Conservation (phyloP, 2,113 vertebrate genomes). For the Garra rufa region DNA sequence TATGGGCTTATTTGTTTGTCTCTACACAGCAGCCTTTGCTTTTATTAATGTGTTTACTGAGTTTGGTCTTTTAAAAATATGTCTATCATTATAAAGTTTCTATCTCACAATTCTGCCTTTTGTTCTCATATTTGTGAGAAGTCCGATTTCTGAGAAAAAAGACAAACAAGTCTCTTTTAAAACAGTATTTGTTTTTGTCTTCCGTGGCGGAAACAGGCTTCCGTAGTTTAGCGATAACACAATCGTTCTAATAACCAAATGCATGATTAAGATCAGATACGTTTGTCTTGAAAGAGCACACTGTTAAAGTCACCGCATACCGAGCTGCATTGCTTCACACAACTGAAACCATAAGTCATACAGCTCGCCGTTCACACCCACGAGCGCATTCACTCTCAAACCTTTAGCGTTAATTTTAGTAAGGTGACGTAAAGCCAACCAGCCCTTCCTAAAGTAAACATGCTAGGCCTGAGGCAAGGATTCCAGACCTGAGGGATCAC, state of each 20-base stretch:
- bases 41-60: no score
- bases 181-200: no score
- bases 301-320: neutral
- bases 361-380: neutral
- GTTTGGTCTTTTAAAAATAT: no score
- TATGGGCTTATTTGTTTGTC: no score
- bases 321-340: neutral
- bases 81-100: no score
- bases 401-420: constrained; percentile 26
- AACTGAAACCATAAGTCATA: constrained; percentile 23
- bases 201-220: neutral
- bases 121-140: no score
- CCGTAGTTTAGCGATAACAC: neutral
- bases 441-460: constrained; percentile 27
- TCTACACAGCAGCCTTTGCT: no score
- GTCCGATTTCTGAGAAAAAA: no score
- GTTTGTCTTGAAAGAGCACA: constrained; percentile 7
- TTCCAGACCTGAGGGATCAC: neutral
- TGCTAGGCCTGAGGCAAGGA: neutral
- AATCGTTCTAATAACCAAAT: neutral
- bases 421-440: constrained; percentile 43
- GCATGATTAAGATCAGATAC: neutral
- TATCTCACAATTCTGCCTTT: no score
- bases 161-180: no score
- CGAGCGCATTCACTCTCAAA: neutral